These are phyloP conservation scores for Lissonota sp. DNA, from an alignment of 2,888 invertebrate species.

Conservation along the genomic window DNA sequence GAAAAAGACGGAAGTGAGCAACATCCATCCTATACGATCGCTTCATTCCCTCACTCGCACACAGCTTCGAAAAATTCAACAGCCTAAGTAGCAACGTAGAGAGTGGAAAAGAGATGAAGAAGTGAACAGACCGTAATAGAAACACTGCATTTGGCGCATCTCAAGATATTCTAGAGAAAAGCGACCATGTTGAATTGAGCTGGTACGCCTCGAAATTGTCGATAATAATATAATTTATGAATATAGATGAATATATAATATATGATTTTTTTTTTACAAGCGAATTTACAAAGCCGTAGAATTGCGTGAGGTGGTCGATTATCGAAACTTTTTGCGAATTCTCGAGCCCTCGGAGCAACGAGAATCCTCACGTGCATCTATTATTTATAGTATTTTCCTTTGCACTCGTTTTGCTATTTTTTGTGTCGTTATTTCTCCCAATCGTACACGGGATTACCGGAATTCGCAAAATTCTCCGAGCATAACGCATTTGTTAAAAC, in stretches of 20 bases:
- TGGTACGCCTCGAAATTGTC: constrained; percentile 71
- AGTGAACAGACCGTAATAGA: constrained; percentile 33
- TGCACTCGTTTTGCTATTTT: too few species aligned
- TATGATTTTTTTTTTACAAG: constrained; percentile 44
- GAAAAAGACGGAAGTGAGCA: constrained; percentile 51
- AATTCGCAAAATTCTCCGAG: too few species aligned
- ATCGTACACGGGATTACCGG: not conserved
- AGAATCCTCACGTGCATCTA: not conserved
- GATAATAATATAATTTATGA: too few species aligned
- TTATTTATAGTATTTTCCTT: too few species aligned
- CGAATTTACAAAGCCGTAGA: constrained; percentile 65
- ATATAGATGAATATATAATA: not conserved
- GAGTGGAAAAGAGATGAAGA: constrained; percentile 7
- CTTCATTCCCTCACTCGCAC: constrained; percentile 37
- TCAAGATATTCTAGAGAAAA: constrained; percentile 73
- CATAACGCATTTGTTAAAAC: constrained; percentile 10
- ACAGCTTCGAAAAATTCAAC: constrained; percentile 52
- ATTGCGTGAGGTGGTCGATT: constrained; percentile 17
- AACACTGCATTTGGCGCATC: constrained; percentile 59
- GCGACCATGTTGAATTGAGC: constrained; percentile 73
- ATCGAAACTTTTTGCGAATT: constrained; percentile 22
- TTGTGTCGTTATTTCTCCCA: not conserved
- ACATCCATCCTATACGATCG: constrained; percentile 32
- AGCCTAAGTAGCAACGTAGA: constrained; percentile 2
- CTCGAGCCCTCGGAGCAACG: not conserved